A percentile compares a stretch with the other conserved stretches of the same genome.
Conservation (phyloP, 2,113 vertebrate genomes). For the Dipodomys stephensi region DNA sequence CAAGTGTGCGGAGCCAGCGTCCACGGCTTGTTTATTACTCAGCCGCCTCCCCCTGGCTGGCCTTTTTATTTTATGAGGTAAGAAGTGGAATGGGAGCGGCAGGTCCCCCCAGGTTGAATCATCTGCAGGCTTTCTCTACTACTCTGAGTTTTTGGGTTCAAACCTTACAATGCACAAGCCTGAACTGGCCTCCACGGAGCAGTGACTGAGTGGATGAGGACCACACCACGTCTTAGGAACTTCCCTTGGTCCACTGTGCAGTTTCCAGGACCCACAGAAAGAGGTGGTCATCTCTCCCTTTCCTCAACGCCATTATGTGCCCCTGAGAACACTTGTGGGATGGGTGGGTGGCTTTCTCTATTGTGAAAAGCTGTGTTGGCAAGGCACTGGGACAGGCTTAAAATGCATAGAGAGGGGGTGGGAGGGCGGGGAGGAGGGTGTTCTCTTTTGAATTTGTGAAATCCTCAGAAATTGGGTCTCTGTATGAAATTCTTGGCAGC, state of each 20-base stretch:
- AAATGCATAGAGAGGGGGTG: background rate
- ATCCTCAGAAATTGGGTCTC: background rate
- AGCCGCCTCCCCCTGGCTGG: slow-evolving; percentile 77
- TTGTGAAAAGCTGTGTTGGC: background rate
- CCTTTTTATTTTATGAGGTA: slow-evolving; percentile 72
- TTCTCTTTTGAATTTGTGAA: slow-evolving; percentile 38
- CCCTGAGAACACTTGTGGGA: background rate
- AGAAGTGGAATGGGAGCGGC: background rate
- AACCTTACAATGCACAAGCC: background rate
- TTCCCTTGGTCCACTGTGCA: no score
- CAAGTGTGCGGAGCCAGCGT: background rate
- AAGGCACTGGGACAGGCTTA: background rate
- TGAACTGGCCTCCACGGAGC: background rate
- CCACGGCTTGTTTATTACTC: slow-evolving; percentile 48
- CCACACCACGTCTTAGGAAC: no score
- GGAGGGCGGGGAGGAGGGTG: background rate
- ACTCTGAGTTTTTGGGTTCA: background rate
- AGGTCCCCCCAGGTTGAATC: slow-evolving; percentile 68
- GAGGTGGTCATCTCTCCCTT: no score
- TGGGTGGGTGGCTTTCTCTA: background rate
- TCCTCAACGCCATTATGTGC: no score
- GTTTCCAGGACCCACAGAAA: background rate
- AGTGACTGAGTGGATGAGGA: background rate
- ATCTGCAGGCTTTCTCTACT: background rate
- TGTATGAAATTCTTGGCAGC: slow-evolving; percentile 17